A percentile compares a stretch with the other conserved stretches of the same genome.
Evolutionary conservation across 1,140 invertebrate genomes (phyloP).

Genomic region (Mamestra configurata): DNA sequence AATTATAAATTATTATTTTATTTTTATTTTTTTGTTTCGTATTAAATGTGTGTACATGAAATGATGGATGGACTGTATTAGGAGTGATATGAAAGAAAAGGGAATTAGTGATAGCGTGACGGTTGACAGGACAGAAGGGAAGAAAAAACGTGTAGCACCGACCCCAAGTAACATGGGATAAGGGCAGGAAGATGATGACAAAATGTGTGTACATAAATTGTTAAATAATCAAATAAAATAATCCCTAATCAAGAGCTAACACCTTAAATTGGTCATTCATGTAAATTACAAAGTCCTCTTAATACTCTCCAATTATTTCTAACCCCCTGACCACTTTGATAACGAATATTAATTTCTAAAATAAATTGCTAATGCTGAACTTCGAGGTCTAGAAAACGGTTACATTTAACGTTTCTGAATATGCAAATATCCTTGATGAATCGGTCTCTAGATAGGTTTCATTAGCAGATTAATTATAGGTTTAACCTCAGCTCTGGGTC

Average conservation of each 20-base stretch:
- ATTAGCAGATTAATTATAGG: slow-evolving; percentile 23
- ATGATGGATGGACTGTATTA: too few relatives aligned
- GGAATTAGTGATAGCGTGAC: too few relatives aligned
- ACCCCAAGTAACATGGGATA: too few relatives aligned
- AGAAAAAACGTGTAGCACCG: too few relatives aligned
- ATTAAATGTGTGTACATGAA: too few relatives aligned
- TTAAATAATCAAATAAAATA: too few relatives aligned
- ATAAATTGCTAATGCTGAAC: slow-evolving; percentile 31
- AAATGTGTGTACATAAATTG: too few relatives aligned
- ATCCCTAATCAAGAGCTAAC: background rate
- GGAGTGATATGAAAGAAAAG: too few relatives aligned
- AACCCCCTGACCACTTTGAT: slow-evolving; percentile 25
- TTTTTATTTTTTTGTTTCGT: too few relatives aligned
- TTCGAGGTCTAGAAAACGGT: slow-evolving; percentile 16
- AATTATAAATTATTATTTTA: too few relatives aligned
- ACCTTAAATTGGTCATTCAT: background rate
- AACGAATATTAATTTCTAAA: slow-evolving; percentile 30
- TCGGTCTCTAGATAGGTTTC: slow-evolving; percentile 1
- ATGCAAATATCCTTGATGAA: slow-evolving; percentile 29
- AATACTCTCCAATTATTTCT: background rate
- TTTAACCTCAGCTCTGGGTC: background rate
- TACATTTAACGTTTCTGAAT: slow-evolving; percentile 19
- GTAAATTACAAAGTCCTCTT: background rate
- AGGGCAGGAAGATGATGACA: too few relatives aligned
- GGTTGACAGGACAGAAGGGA: too few relatives aligned